phyloP scores from a whole-genome alignment of 1,140 invertebrate species.

The Hylyphantes graminicola region DNA sequence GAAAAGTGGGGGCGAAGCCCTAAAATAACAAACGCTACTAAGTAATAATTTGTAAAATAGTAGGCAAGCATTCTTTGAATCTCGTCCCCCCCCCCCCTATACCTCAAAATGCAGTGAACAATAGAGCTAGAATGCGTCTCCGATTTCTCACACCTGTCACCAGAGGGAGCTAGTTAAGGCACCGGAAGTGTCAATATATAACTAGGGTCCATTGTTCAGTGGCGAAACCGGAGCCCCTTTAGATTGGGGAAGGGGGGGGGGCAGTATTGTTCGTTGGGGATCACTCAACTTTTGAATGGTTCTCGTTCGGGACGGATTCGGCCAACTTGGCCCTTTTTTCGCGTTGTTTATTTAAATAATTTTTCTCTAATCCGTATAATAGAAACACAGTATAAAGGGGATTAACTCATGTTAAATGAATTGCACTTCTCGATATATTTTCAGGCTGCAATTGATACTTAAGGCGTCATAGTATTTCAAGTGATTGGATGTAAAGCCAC shows the following conservation, averaged over 20 bases:
- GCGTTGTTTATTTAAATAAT: too few species aligned
- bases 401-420: too few species aligned
- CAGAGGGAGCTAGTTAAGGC: slow-evolving; percentile 59
- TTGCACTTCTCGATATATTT: too few species aligned
- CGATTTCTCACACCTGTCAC: slow-evolving; percentile 60
- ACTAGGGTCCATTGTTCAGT: slow-evolving; percentile 57
- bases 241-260: slow-evolving; percentile 15
- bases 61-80: slow-evolving; percentile 9
- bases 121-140: slow-evolving; percentile 46
- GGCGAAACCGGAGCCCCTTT: slow-evolving; percentile 44
- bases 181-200: slow-evolving; percentile 61
- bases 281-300: background rate
- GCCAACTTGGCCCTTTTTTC: too few species aligned
- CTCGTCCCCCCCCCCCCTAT: slow-evolving; percentile 7
- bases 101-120: slow-evolving; percentile 47
- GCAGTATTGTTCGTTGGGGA: background rate
- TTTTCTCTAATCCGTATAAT: too few species aligned
- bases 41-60: slow-evolving; percentile 60
- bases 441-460: too few species aligned
- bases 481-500: too few species aligned
- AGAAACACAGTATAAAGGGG: too few species aligned
- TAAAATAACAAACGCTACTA: slow-evolving; percentile 57
- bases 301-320: background rate
- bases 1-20: slow-evolving; percentile 2
- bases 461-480: too few species aligned